phyloP scores from a whole-genome alignment of 2,888 invertebrate genomes.

The Sabatieria punctata region DNA sequence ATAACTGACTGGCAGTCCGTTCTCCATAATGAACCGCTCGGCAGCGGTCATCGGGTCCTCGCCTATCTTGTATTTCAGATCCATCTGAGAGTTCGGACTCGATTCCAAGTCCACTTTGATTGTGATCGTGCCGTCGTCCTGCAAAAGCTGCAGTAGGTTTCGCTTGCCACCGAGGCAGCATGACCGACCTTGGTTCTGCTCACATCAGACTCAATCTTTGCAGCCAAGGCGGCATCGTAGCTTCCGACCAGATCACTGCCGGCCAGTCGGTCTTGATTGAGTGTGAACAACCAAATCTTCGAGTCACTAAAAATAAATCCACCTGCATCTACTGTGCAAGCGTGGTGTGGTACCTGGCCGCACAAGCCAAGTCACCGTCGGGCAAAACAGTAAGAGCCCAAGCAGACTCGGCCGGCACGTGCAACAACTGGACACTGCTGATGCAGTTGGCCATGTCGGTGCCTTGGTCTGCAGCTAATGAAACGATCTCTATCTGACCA shows the following conservation, averaged over 20 bases:
- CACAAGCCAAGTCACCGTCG: conserved; percentile 78
- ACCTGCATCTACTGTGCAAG: not conserved
- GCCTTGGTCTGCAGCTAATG: too few species aligned
- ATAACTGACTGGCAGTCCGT: conserved; percentile 18
- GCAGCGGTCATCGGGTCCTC: conserved; percentile 20
- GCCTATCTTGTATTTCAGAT: conserved; percentile 20
- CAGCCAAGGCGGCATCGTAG: conserved; percentile 55
- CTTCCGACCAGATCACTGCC: conserved; percentile 43
- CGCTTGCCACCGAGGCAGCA: conserved; percentile 3
- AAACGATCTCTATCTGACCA: too few species aligned
- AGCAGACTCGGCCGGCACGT: conserved; percentile 65
- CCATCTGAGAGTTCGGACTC: conserved; percentile 16
- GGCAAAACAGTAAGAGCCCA: conserved; percentile 64
- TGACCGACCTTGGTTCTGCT: conserved; percentile 7
- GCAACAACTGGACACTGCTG: conserved; percentile 33
- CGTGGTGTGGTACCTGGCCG: conserved; percentile 40
- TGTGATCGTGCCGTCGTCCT: conserved; percentile 13
- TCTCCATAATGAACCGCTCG: conserved; percentile 19
- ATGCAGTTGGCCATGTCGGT: too few species aligned
- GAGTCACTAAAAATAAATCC: conserved; percentile 53
- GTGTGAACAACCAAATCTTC: conserved; percentile 63
- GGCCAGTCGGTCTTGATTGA: conserved; percentile 52
- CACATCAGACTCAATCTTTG: conserved; percentile 13
- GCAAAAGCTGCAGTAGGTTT: not conserved
- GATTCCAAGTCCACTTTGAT: conserved; percentile 26